A percentile compares a stretch with the other conserved stretches of the same genome.
Conservation (phyloP, 1,140 invertebrate genomes). For the Pachyrhynchus sulphureomaculatus region DNA sequence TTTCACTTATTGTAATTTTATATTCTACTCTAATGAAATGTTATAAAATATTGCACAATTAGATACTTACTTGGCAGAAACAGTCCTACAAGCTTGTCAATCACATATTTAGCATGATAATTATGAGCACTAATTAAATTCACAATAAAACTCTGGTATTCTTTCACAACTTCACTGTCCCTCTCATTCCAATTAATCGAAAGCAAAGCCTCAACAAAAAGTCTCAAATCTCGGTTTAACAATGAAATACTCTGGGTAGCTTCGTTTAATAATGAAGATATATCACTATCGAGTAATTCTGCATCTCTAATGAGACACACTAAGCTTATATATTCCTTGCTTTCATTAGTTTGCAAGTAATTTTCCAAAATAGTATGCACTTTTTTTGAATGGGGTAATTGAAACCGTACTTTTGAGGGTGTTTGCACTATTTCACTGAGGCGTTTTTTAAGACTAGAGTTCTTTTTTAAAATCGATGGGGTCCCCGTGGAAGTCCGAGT, state of each 20-base stretch:
- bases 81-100: slow-evolving; percentile 58
- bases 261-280: slow-evolving; percentile 57
- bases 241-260: slow-evolving; percentile 60
- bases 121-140: slow-evolving; percentile 65
- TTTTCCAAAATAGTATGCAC: slow-evolving; percentile 42
- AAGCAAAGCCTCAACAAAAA: slow-evolving; percentile 63
- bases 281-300: slow-evolving; percentile 58
- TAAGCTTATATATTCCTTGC: slow-evolving; percentile 45
- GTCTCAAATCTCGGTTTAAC: slow-evolving; percentile 57
- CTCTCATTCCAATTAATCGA: slow-evolving; percentile 61
- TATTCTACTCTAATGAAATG: background rate
- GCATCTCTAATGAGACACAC: slow-evolving; percentile 45
- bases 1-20: background rate
- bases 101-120: slow-evolving; percentile 60
- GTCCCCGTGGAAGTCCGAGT: slow-evolving; percentile 3
- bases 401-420: slow-evolving; percentile 45
- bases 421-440: slow-evolving; percentile 30
- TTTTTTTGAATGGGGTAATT: slow-evolving; percentile 45
- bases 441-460: slow-evolving; percentile 29
- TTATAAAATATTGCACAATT: slow-evolving; percentile 1
- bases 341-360: slow-evolving; percentile 32
- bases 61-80: slow-evolving; percentile 57
- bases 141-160: slow-evolving; percentile 62
- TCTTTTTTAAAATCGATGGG: slow-evolving; percentile 39
- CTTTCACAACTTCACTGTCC: slow-evolving; percentile 52